phyloP scores from a whole-genome alignment of 2,113 vertebrate genomes.

The Morone chrysops region DNA sequence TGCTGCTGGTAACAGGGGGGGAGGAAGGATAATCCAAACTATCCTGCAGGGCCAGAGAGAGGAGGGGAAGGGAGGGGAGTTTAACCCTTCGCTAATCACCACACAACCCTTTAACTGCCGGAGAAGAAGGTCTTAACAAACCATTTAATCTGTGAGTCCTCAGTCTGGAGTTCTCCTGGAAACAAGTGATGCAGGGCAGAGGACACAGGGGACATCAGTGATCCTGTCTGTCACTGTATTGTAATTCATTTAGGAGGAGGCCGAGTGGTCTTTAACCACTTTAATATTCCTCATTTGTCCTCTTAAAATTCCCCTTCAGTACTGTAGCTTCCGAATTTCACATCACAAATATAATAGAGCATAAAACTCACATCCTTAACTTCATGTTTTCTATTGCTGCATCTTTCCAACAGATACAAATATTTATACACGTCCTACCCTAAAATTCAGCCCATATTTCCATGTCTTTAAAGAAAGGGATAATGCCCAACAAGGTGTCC shows the following conservation, averaged over 20 bases:
- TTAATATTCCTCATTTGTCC: too few relatives aligned
- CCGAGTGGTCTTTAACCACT: neutral
- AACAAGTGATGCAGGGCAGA: neutral
- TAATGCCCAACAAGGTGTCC: too few relatives aligned
- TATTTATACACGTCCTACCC: too few relatives aligned
- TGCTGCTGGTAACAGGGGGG: neutral
- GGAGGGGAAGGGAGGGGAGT: neutral
- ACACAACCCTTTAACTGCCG: neutral
- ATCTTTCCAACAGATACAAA: too few relatives aligned
- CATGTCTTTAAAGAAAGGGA: too few relatives aligned
- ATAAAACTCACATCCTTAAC: too few relatives aligned
- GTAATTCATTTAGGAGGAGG: neutral
- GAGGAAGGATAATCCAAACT: constrained; percentile 55
- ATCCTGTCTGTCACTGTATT: neutral
- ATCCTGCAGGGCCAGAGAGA: constrained; percentile 28
- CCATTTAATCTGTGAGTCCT: constrained; percentile 31
- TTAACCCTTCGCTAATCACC: constrained; percentile 63
- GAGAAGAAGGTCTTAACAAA: constrained; percentile 24
- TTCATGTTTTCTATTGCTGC: too few relatives aligned
- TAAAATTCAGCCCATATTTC: too few relatives aligned
- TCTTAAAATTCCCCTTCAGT: neutral
- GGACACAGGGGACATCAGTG: neutral
- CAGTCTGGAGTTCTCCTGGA: constrained; percentile 2
- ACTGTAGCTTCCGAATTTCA: neutral
- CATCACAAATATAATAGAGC: too few relatives aligned